Evolutionary conservation across 2,113 vertebrate genomes (phyloP).

Genomic region (Gopherus flavomarginatus): DNA sequence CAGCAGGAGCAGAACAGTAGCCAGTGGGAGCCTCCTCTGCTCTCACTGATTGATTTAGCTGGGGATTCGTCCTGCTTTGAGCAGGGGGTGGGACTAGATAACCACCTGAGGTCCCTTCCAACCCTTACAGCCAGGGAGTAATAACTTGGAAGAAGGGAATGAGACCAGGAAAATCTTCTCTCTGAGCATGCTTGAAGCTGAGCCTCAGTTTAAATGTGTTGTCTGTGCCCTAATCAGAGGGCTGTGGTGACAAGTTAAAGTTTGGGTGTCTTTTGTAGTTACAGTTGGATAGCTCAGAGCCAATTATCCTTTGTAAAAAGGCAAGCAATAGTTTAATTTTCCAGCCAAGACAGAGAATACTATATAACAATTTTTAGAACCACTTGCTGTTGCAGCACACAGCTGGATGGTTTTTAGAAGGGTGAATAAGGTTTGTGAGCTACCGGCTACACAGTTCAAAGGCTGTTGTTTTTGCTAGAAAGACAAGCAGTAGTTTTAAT

Average conservation of each 20-base stretch:
- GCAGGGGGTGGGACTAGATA: too few species aligned
- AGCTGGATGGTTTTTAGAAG: not conserved
- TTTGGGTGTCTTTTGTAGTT: not conserved
- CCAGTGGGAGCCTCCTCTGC: not conserved
- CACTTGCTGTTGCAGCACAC: not conserved
- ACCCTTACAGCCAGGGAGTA: not conserved
- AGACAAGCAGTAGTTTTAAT: too few species aligned
- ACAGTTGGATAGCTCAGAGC: not conserved
- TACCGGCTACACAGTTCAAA: not conserved
- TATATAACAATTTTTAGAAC: not conserved
- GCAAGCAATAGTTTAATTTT: not conserved
- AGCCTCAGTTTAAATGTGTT: not conserved
- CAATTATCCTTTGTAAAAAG: not conserved
- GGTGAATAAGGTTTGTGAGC: not conserved
- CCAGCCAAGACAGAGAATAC: fast-evolving
- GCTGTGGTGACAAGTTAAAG: not conserved
- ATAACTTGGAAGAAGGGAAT: not conserved
- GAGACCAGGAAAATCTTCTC: not conserved
- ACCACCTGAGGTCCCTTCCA: too few species aligned
- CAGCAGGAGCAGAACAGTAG: not conserved
- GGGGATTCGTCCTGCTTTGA: too few species aligned
- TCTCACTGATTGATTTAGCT: not conserved
- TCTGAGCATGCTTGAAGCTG: not conserved
- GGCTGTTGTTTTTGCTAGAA: too few species aligned
- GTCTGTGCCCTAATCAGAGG: too few species aligned